These are phyloP conservation scores for Ostrea edulis DNA, from an alignment of 1,140 invertebrate species.

Conservation along the genomic window DNA sequence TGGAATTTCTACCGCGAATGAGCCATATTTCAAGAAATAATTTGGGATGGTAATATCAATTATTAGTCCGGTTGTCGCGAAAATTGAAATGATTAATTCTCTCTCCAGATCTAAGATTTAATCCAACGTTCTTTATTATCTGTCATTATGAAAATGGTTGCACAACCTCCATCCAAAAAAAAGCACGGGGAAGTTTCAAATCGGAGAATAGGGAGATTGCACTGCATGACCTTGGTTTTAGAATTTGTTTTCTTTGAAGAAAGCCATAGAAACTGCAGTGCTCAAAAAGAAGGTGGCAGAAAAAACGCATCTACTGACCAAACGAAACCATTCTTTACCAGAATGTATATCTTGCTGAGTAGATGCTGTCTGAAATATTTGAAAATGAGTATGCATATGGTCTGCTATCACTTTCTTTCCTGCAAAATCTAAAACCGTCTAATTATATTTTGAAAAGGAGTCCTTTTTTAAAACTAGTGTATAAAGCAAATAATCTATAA, in stretches of 20 bases:
- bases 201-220: background rate
- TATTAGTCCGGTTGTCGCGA: background rate
- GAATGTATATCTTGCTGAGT: too few relatives aligned
- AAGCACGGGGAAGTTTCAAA: background rate
- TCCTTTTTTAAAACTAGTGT: too few relatives aligned
- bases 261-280: background rate
- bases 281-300: too few relatives aligned
- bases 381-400: too few relatives aligned
- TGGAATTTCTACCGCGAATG: background rate
- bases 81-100: constrained; percentile 33
- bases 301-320: too few relatives aligned
- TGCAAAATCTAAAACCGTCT: too few relatives aligned
- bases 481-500: too few relatives aligned
- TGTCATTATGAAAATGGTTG: background rate
- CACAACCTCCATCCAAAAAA: background rate
- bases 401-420: too few relatives aligned
- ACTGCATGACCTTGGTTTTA: background rate
- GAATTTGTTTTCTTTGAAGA: background rate
- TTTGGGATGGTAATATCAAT: background rate
- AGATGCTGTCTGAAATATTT: too few relatives aligned
- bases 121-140: background rate
- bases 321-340: too few relatives aligned
- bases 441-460: too few relatives aligned
- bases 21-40: background rate
- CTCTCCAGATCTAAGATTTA: background rate